Evolutionary conservation across 2,113 vertebrate species (phyloP).

Genomic region (Pycnonotus jocosus): DNA sequence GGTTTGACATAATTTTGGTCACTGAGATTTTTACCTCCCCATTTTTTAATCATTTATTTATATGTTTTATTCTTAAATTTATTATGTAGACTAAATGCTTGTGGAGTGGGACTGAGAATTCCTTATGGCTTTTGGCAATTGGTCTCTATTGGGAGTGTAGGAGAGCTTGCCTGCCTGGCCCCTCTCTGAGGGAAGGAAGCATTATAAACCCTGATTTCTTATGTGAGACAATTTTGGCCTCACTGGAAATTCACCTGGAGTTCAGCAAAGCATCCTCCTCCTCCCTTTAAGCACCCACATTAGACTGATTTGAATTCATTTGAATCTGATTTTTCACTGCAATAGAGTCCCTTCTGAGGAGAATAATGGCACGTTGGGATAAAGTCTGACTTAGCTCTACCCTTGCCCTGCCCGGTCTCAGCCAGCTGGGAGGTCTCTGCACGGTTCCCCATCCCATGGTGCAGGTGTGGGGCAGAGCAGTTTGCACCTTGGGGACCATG

Average conservation of each 20-base stretch:
- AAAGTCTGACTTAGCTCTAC: background rate
- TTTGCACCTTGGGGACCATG: background rate
- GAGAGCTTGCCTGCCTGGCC: background rate
- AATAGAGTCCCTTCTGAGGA: background rate
- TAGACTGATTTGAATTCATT: background rate
- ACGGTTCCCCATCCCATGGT: fast-evolving
- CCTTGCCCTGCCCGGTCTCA: background rate
- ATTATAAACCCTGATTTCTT: background rate
- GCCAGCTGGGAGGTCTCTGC: background rate
- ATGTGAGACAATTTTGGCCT: background rate
- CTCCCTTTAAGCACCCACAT: background rate
- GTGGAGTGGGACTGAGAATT: background rate
- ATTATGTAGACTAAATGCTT: background rate
- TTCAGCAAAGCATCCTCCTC: background rate
- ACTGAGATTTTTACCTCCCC: background rate
- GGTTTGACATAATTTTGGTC: background rate
- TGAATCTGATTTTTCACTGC: background rate
- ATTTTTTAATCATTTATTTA: background rate
- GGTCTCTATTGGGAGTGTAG: background rate
- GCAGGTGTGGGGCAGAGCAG: background rate
- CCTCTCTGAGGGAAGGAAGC: background rate
- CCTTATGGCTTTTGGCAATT: background rate
- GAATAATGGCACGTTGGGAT: background rate
- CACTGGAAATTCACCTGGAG: background rate
- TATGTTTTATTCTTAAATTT: background rate